phyloP scores from a whole-genome alignment of 2,113 vertebrate genomes.

The Raja brachyura region DNA sequence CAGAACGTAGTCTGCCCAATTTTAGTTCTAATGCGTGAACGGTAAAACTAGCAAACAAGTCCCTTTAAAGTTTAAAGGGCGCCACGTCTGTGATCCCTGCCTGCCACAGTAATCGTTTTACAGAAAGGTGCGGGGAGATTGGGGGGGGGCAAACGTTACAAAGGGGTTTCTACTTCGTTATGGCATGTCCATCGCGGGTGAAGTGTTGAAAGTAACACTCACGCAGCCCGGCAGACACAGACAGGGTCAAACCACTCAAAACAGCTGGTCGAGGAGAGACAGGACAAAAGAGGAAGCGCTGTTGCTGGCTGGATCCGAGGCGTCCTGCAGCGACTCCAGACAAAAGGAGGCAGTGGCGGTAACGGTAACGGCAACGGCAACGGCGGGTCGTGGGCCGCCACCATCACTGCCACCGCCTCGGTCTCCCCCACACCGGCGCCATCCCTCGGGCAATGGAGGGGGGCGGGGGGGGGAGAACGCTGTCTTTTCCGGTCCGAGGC shows the following conservation, averaged over 20 bases:
- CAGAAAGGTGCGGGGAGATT: background rate
- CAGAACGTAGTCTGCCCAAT: background rate
- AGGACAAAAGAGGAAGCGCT: background rate
- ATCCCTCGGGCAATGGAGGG: background rate
- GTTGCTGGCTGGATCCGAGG: background rate
- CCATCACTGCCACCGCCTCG: too few species aligned
- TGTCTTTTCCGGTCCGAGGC: background rate
- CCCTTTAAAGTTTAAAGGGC: constrained; percentile 11
- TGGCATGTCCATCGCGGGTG: background rate
- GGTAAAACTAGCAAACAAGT: background rate
- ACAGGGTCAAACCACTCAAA: background rate
- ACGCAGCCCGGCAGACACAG: background rate
- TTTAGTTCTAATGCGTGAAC: background rate
- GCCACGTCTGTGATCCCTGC: background rate
- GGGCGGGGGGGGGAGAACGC: background rate
- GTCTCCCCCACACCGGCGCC: background rate
- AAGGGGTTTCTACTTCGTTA: background rate
- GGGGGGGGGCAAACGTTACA: background rate
- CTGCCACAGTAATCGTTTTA: background rate
- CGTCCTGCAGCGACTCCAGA: background rate
- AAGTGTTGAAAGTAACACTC: background rate
- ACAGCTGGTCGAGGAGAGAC: background rate
- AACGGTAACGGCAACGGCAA: too few species aligned
- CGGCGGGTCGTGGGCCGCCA: too few species aligned
- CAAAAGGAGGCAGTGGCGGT: background rate